Conservation (phyloP, 2,797 vertebrate species). For the Crenichthys baileyi region DNA sequence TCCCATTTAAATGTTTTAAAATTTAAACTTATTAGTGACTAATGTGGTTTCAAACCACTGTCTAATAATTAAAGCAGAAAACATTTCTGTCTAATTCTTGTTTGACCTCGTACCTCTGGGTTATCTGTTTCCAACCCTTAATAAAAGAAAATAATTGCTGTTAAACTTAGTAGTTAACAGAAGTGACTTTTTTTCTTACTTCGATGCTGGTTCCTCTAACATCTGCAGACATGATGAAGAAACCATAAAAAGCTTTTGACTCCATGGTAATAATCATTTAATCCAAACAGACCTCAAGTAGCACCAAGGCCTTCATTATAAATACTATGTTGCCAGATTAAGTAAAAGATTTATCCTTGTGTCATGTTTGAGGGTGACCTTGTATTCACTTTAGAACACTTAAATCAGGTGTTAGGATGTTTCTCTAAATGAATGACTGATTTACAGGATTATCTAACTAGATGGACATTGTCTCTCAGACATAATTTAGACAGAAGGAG, state of each 20-base stretch:
- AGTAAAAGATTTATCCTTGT: not conserved
- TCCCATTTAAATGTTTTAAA: not conserved
- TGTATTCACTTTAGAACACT: not conserved
- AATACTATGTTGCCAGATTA: not conserved
- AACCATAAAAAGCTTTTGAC: not conserved
- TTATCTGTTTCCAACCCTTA: not conserved
- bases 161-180: not conserved
- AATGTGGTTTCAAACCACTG: not conserved
- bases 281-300: no score
- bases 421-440: constrained; percentile 41
- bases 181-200: not conserved
- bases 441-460: constrained; percentile 57
- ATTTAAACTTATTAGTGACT: not conserved
- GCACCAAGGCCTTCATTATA: not conserved
- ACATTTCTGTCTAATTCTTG: not conserved
- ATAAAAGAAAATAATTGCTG: not conserved
- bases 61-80: not conserved
- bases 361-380: not conserved
- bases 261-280: not conserved
- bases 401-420: constrained; percentile 28
- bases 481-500: constrained; percentile 50
- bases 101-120: not conserved
- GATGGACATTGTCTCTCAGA: constrained; percentile 56
- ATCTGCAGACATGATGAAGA: not conserved
- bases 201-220: not conserved